A percentile compares a stretch with the other conserved stretches of the same genome.
Evolutionary conservation across 2,797 vertebrate species (phyloP).

Genomic region (Champsocephalus gunnari): DNA sequence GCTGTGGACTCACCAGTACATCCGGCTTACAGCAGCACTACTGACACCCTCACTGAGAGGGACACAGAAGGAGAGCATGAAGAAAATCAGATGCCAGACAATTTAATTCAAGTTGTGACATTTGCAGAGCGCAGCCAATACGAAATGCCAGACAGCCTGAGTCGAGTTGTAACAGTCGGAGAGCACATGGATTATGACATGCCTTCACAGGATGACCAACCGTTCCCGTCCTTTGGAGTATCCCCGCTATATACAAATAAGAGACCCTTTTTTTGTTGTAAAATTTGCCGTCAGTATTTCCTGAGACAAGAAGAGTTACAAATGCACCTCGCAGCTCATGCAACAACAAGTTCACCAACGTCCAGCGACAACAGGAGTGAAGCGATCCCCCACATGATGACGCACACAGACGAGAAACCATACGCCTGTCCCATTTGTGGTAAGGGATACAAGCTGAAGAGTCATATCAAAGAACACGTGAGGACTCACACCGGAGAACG

Average conservation of each 20-base stretch:
- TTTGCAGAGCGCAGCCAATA: background rate
- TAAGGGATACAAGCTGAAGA: slow-evolving; percentile 28
- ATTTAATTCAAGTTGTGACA: background rate
- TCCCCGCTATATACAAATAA: background rate
- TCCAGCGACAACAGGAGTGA: background rate
- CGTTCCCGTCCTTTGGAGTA: background rate
- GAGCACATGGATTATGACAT: background rate
- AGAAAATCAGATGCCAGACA: background rate
- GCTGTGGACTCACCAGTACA: background rate
- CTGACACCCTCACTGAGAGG: background rate
- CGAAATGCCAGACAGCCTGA: background rate
- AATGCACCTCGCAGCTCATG: slow-evolving; percentile 6
- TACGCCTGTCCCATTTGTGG: slow-evolving; percentile 20
- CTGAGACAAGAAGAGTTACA: background rate
- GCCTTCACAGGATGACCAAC: background rate
- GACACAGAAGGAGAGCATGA: slow-evolving; percentile 1
- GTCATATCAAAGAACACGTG: slow-evolving; percentile 23
- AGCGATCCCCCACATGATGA: slow-evolving; percentile 27
- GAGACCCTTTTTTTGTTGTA: slow-evolving; percentile 9
- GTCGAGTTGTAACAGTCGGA: background rate
- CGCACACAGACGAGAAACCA: slow-evolving; percentile 9
- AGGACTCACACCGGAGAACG: slow-evolving; percentile 48
- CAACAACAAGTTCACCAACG: background rate
- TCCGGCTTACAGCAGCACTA: background rate
- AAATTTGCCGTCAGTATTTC: slow-evolving; percentile 22